Percentiles rank a stretch among this genome's conserved stretches.
These are phyloP conservation scores for Lycaon pictus DNA, from an alignment of 2,113 vertebrate species.

Conservation along the genomic window DNA sequence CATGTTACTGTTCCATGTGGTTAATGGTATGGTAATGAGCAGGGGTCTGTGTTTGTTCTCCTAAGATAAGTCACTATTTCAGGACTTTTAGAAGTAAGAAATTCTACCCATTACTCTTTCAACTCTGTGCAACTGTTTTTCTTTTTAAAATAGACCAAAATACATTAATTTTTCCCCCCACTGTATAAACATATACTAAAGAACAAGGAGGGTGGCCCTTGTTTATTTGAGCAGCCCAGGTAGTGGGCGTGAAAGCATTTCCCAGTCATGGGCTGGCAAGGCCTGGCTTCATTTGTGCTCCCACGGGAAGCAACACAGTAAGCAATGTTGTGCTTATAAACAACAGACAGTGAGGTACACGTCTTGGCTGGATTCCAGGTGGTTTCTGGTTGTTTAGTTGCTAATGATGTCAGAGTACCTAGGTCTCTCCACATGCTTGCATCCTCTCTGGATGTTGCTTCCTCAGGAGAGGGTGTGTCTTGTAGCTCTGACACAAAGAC, in stretches of 20 bases:
- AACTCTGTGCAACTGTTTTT: neutral
- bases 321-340: neutral
- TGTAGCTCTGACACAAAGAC: neutral
- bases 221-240: neutral
- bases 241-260: neutral
- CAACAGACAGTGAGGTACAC: neutral
- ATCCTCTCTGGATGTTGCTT: neutral
- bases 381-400: neutral
- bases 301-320: neutral
- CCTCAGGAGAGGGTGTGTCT: neutral
- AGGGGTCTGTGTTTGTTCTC: slow-evolving; percentile 22
- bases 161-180: neutral
- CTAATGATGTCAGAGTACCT: neutral
- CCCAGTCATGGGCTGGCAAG: neutral
- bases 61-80: neutral
- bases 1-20: neutral
- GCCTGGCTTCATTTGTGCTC: neutral
- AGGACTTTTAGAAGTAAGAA: neutral
- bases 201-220: neutral
- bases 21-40: neutral
- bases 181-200: neutral
- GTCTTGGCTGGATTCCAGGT: neutral
- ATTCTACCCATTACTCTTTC: neutral
- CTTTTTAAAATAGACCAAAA: slow-evolving; percentile 39
- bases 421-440: neutral